Percentiles rank a stretch among this genome's conserved stretches.
phyloP scores from a whole-genome alignment of 2,113 vertebrate species.

The Saiga tatarica region DNA sequence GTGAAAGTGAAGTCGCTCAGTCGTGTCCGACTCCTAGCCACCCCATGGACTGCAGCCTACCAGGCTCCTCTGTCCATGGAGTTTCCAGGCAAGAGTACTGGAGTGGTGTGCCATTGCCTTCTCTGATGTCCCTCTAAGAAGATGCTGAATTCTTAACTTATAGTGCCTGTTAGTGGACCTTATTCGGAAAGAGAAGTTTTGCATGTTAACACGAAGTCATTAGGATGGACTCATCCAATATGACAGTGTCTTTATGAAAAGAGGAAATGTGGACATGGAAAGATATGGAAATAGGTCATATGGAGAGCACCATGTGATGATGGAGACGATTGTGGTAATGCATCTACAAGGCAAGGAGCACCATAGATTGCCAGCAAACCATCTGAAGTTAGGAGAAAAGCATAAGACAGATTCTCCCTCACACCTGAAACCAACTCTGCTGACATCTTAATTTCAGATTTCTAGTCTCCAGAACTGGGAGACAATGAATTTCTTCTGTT shows the following conservation, averaged over 20 bases:
- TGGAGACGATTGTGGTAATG: background rate
- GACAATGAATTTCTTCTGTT: background rate
- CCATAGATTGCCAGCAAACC: background rate
- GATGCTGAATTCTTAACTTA: background rate
- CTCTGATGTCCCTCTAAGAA: background rate
- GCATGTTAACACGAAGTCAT: background rate
- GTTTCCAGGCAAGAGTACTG: too few relatives aligned
- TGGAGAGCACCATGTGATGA: background rate
- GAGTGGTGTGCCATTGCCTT: too few relatives aligned
- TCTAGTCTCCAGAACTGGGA: background rate
- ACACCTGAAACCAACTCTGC: background rate
- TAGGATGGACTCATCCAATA: background rate
- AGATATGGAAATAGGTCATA: background rate
- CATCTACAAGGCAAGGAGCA: background rate
- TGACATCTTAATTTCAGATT: background rate
- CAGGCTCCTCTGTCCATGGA: too few relatives aligned
- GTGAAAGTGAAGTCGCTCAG: too few relatives aligned
- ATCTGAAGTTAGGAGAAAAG: background rate
- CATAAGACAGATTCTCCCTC: background rate
- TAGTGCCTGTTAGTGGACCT: background rate
- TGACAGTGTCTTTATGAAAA: background rate
- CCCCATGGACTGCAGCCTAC: too few relatives aligned
- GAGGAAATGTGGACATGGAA: background rate
- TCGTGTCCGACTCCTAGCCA: too few relatives aligned
- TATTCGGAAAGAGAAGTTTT: background rate